These are phyloP conservation scores for Rhopalosiphum maidis DNA, from an alignment of 1,140 invertebrate species.

Conservation along the genomic window DNA sequence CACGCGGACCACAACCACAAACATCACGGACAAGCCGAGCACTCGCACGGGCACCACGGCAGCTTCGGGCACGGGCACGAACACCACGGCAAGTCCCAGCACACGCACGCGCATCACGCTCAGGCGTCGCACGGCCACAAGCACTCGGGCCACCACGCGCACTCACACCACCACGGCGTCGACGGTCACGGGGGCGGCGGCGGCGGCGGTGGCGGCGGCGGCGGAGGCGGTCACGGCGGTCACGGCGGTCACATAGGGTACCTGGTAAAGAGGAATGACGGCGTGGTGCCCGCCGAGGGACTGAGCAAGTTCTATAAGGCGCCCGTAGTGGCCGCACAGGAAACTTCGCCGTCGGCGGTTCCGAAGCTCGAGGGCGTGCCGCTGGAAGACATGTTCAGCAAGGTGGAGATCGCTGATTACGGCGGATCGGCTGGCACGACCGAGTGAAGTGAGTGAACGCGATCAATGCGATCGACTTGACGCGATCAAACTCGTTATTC, in stretches of 20 bases:
- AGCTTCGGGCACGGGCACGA: slow-evolving; percentile 58
- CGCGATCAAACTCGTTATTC: slow-evolving; percentile 1
- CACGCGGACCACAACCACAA: slow-evolving; percentile 58
- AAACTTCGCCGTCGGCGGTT: neutral
- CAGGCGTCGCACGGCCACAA: slow-evolving; percentile 58
- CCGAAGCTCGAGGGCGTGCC: slow-evolving; percentile 40
- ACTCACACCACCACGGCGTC: slow-evolving; percentile 58
- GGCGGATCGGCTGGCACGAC: neutral
- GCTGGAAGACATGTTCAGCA: slow-evolving; percentile 41
- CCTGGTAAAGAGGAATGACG: slow-evolving; percentile 57
- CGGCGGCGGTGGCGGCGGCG: slow-evolving; percentile 43
- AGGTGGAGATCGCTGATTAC: slow-evolving; percentile 57
- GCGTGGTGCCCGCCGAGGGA: slow-evolving; percentile 28
- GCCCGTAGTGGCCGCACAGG: neutral
- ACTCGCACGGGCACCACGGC: slow-evolving; percentile 59
- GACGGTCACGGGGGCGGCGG: slow-evolving; percentile 56
- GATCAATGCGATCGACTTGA: neutral
- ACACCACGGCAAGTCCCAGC: slow-evolving; percentile 58
- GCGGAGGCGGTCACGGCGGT: slow-evolving; percentile 1
- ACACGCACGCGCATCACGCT: slow-evolving; percentile 58
- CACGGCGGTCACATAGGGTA: slow-evolving; percentile 26
- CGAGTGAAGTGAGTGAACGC: slow-evolving; percentile 26
- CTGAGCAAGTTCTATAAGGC: slow-evolving; percentile 54
- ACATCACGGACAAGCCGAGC: slow-evolving; percentile 58
- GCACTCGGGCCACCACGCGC: slow-evolving; percentile 56